Evolutionary conservation across 2,888 invertebrate species (phyloP).

Genomic region (Plebejus melissa): DNA sequence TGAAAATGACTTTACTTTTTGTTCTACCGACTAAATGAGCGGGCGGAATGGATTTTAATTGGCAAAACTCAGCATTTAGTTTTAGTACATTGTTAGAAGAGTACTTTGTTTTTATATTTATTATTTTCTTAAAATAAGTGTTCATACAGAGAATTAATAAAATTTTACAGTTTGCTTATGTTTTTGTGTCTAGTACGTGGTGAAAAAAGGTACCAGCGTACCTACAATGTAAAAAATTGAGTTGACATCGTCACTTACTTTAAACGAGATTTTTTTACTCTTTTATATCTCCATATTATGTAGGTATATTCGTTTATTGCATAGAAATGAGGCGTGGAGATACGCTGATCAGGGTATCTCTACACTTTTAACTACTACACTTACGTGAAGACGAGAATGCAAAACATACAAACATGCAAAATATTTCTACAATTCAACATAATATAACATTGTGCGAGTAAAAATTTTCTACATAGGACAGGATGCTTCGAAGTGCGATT

Average conservation of each 20-base stretch:
- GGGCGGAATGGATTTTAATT: constrained; percentile 23
- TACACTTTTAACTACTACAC: no score
- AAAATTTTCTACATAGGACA: background rate
- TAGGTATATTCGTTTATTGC: no score
- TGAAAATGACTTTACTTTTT: constrained; percentile 30
- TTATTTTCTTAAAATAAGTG: background rate
- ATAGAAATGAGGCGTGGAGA: no score
- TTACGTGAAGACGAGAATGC: no score
- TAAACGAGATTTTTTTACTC: no score
- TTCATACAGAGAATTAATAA: background rate
- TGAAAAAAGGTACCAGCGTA: no score
- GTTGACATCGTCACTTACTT: no score
- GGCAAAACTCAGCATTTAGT: constrained; percentile 20
- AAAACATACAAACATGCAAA: no score
- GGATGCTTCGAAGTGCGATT: constrained; percentile 2
- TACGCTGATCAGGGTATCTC: no score
- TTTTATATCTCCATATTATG: no score
- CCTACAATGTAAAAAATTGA: no score
- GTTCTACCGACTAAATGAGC: constrained; percentile 20
- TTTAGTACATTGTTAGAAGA: background rate
- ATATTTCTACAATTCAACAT: background rate
- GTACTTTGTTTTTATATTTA: background rate
- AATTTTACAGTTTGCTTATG: background rate
- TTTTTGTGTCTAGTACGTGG: no score
- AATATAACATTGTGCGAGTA: background rate